Evolutionary conservation across 2,888 invertebrate genomes (phyloP), one percentile per base, ranked within the genome.

Genomic region (Acrobasis repandana): DNA sequence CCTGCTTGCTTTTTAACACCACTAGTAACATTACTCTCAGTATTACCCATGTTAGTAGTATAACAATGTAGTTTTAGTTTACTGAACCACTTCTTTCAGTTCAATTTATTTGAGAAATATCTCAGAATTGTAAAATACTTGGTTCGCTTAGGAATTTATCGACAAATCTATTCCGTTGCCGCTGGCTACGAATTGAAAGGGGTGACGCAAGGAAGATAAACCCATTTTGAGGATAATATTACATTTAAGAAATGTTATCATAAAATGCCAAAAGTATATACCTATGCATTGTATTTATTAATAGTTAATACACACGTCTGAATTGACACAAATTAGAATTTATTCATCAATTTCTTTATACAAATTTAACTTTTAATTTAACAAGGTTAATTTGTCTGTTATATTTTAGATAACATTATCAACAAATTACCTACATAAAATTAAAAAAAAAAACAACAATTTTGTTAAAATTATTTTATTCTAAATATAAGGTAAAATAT

Each of bases 1-100:
- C 97, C 97, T 2, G 98, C 98, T 84, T 99, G 98, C 71, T 98
- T 98, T 85, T 98, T 99, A 16, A 99, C 98, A 50, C 98, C 98
- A 85, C 97, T 97, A 0, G 97, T 97, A 1, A 98, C 98, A 86
- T 96, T 96, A 75, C 96, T 96, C 77, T 96, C 96, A 2, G 96
- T 96, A 92, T 96, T 96, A 80, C 96, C 96, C 96, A 95, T 95
- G 46, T 68, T 88, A 14, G 16, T 20, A 11, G 6, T 51, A 52
- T 59, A 36, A 33, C 0, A 5, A 28, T 28, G 8, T 1, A 28
- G 28, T 28, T 28, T 28, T 28, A 28, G 28, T 28, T 28, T 28
- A 0, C 28, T 5, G 6, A 28, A 28, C 28, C 8, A 4, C 4
- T 28, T 28, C 4, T 28, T 28, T n/a, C n/a, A 2, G 28, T 28